Base-by-base conservation (phyloP, 2,113 vertebrate genomes). In the Arvicanthis niloticus region DNA sequence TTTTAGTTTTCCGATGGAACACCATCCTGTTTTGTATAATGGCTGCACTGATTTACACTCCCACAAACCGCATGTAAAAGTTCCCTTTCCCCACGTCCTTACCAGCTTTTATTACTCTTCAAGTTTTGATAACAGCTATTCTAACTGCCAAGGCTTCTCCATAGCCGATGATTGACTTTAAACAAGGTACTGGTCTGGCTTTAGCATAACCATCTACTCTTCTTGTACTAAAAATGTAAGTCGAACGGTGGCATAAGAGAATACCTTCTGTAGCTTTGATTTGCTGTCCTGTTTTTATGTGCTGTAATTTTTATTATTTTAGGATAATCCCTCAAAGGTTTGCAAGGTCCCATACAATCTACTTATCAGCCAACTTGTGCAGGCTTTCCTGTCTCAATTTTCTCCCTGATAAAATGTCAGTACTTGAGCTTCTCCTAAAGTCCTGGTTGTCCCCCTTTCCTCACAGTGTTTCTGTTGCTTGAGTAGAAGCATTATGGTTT, bases 251-350 rank as follows among this genome's bases (percentile, higher is more conserved):
- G n/a, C 7, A 40, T 40, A 22, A 73, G 17, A 19, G 19, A 40
- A 40, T n/a, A 40, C 19, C n/a, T 73, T 73, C 73, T 65, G 40
- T 7, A 62, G 16, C 45, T 51, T 90, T 65, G 31, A 90, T 42
- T 76, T 58, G n/a, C 1, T 19, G 42, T 92, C 26, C 70, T 93
- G 40, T 93, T 95, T 84, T 73, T 78, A 85, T 88, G 60, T 40
- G 31, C 34, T 84, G 0, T 34, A 40, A 17, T 53, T n/a, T 62
- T 76, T 96, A 73, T 80, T 37, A 65, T 85, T 85, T 88, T 91
- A 91, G 95, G n/a, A 85, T 88, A 91, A 96, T 82, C 82, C 3
- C 4, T 13, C 65, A 91, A 78, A 34, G 67, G 67, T 60, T 92
- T 78, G 75, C 67, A 93, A 92, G 24, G 9, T 29, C 9, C 7